These are phyloP conservation scores for Galeruca laticollis DNA, from an alignment of 2,888 invertebrate species.

Conservation along the genomic window DNA sequence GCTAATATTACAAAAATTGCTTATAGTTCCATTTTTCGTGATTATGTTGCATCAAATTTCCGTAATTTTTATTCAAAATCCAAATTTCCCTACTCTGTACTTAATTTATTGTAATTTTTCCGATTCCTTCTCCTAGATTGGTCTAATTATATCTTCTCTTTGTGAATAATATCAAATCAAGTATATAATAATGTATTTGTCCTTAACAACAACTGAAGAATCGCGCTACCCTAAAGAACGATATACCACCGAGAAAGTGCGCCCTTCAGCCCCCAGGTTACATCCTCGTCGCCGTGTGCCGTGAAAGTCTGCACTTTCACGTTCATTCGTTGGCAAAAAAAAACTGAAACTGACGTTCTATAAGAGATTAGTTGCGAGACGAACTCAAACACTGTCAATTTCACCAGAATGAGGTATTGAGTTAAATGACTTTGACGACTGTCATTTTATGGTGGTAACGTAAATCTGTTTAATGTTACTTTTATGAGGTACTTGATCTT, in stretches of 20 bases:
- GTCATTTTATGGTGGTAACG: constrained; percentile 40
- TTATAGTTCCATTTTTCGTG: too few relatives aligned
- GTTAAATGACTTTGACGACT: constrained; percentile 42
- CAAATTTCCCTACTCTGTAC: too few relatives aligned
- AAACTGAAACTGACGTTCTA: constrained; percentile 54
- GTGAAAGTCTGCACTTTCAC: constrained; percentile 54
- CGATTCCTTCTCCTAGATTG: too few relatives aligned
- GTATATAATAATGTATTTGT: too few relatives aligned
- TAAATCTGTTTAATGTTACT: constrained; percentile 28
- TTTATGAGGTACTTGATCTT: constrained; percentile 24
- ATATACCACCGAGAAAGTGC: neutral
- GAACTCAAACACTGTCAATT: constrained; percentile 51
- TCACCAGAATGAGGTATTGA: constrained; percentile 42
- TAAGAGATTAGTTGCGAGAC: constrained; percentile 50
- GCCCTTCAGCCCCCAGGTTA: neutral
- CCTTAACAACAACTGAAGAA: neutral
- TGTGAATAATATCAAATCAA: too few relatives aligned
- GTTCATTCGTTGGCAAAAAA: constrained; percentile 52
- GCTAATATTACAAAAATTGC: too few relatives aligned
- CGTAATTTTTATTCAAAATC: too few relatives aligned
- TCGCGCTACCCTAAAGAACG: neutral
- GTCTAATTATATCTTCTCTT: too few relatives aligned
- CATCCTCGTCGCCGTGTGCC: constrained; percentile 38
- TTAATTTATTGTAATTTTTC: too few relatives aligned
- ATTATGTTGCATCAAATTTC: too few relatives aligned